Conservation (phyloP, 2,797 vertebrate species). For the Periparus ater region DNA sequence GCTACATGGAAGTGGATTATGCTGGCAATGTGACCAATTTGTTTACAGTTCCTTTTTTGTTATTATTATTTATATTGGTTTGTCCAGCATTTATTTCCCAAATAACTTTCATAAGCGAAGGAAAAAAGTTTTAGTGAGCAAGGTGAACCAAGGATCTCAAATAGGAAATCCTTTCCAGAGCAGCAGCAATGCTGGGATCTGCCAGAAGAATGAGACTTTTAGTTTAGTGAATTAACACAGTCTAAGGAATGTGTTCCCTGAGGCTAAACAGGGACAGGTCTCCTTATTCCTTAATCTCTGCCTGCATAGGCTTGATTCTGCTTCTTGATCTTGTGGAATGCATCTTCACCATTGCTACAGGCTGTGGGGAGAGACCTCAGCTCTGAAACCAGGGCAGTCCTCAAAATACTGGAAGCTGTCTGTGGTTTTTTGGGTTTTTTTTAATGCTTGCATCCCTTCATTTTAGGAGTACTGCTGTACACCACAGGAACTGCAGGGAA, state of each 20-base stretch:
- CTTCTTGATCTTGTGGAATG: conserved; percentile 45
- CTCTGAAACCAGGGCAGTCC: background rate
- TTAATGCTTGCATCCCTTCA: background rate
- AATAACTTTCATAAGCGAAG: background rate
- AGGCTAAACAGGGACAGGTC: background rate
- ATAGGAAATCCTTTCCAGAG: background rate
- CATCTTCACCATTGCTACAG: background rate
- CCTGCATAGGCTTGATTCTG: conserved; percentile 50
- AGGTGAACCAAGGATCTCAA: background rate
- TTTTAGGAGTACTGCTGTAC: background rate
- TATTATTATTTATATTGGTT: background rate
- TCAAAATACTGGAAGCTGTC: background rate
- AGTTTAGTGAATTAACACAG: background rate
- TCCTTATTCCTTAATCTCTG: conserved; percentile 26
- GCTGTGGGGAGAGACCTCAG: background rate
- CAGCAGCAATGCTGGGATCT: background rate
- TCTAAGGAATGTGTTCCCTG: background rate
- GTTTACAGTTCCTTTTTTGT: background rate
- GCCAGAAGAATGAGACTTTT: background rate
- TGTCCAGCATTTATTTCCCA: background rate
- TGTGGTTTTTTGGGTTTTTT: background rate
- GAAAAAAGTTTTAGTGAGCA: background rate
- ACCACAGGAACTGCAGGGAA: background rate
- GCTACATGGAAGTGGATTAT: background rate
- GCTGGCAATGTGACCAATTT: background rate